Percentiles rank a stretch among this genome's conserved stretches.
These are phyloP conservation scores for Aphodius granarius DNA, from an alignment of 2,888 invertebrate species.

Conservation along the genomic window DNA sequence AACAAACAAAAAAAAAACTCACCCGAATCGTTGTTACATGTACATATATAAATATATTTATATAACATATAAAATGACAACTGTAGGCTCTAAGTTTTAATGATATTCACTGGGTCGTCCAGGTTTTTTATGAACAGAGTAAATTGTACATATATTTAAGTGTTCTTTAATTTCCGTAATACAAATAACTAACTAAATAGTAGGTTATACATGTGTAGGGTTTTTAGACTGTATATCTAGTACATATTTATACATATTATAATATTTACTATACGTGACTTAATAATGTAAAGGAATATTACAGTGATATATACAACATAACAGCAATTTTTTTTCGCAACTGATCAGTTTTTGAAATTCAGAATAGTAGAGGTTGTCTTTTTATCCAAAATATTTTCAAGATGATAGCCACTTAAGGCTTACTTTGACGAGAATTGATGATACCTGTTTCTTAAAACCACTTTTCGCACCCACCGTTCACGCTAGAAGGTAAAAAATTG, in stretches of 20 bases:
- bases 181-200: slow-evolving; percentile 8
- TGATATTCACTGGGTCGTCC: slow-evolving; percentile 44
- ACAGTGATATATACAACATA: slow-evolving; percentile 4
- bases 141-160: slow-evolving; percentile 37
- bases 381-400: no score
- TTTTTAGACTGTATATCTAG: neutral
- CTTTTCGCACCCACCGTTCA: no score
- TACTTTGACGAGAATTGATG: no score
- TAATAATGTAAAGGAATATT: slow-evolving; percentile 14
- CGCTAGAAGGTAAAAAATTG: no score
- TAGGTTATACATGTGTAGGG: neutral
- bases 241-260: neutral
- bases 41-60: slow-evolving; percentile 38
- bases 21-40: slow-evolving; percentile 22
- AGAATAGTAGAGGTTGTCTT: no score
- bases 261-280: slow-evolving; percentile 9
- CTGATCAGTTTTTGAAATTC: no score
- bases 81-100: slow-evolving; percentile 39
- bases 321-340: neutral
- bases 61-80: slow-evolving; percentile 37
- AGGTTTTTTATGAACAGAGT: slow-evolving; percentile 45
- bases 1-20: slow-evolving; percentile 21
- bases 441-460: no score
- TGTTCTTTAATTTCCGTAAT: slow-evolving; percentile 32
- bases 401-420: no score